phyloP scores from a whole-genome alignment of 2,888 invertebrate genomes.

The Penaeus monodon region DNA sequence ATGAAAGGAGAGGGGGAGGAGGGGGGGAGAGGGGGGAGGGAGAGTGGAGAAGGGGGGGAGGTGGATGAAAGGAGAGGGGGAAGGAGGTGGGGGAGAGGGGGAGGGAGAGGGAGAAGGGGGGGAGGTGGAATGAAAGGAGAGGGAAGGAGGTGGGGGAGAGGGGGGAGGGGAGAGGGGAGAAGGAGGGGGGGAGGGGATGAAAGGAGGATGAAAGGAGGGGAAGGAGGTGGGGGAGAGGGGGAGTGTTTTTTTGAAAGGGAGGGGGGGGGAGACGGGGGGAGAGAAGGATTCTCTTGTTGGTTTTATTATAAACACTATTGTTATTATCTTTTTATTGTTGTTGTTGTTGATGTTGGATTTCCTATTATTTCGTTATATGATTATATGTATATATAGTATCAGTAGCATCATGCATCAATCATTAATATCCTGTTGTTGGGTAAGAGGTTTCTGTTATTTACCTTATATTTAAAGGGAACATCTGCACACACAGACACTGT shows the following conservation, averaged over 20 bases:
- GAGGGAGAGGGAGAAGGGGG: too few relatives aligned
- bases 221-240: neutral
- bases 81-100: neutral
- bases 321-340: too few relatives aligned
- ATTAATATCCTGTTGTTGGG: too few relatives aligned
- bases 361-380: too few relatives aligned
- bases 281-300: neutral
- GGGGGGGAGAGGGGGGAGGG: neutral
- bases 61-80: neutral
- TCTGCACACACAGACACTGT: neutral
- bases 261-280: neutral
- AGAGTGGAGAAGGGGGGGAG: neutral
- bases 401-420: too few relatives aligned
- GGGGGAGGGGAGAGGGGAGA: neutral
- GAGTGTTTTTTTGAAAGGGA: neutral
- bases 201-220: neutral
- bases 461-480: neutral
- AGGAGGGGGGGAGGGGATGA: neutral
- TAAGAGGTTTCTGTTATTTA: too few relatives aligned
- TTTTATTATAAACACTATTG: too few relatives aligned
- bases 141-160: neutral
- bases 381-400: too few relatives aligned
- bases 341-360: too few relatives aligned
- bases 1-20: neutral
- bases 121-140: neutral